phyloP scores from a whole-genome alignment of 2,888 invertebrate genomes.

The Torymus aiolomorphi region DNA sequence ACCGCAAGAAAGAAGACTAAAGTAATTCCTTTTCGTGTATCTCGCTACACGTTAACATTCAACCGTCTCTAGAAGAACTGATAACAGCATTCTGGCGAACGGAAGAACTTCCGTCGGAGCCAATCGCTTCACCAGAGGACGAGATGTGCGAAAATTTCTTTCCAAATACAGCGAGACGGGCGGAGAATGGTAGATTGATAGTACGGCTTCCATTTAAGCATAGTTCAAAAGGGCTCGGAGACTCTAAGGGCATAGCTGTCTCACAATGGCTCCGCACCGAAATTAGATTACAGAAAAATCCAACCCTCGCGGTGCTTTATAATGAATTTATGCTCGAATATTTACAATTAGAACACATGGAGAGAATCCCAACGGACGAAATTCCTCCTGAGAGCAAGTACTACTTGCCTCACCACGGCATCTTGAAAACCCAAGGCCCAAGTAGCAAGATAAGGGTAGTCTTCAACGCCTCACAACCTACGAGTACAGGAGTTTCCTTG shows the following conservation, averaged over 20 bases:
- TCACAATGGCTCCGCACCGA: background rate
- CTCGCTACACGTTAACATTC: too few relatives aligned
- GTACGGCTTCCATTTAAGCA: conserved; percentile 9
- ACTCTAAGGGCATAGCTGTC: background rate
- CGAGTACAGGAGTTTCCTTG: too few relatives aligned
- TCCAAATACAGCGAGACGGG: background rate
- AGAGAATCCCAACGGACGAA: background rate
- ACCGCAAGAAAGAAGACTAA: background rate
- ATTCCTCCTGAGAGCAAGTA: background rate
- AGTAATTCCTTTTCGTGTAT: too few relatives aligned
- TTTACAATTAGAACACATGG: conserved; percentile 36
- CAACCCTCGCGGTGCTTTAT: background rate
- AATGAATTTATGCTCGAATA: conserved; percentile 3
- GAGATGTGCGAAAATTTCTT: too few relatives aligned
- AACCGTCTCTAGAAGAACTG: too few relatives aligned
- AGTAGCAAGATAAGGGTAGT: too few relatives aligned
- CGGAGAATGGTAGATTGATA: background rate
- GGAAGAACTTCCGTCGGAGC: too few relatives aligned
- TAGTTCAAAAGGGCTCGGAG: background rate
- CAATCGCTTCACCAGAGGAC: too few relatives aligned
- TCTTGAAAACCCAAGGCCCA: too few relatives aligned
- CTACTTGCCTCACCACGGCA: conserved; percentile 27
- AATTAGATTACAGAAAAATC: background rate
- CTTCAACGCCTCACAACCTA: too few relatives aligned
- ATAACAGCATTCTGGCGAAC: too few relatives aligned